These are phyloP conservation scores for Pangasius mekongensis DNA, from an alignment of 2,797 vertebrate genomes.

Conservation along the genomic window DNA sequence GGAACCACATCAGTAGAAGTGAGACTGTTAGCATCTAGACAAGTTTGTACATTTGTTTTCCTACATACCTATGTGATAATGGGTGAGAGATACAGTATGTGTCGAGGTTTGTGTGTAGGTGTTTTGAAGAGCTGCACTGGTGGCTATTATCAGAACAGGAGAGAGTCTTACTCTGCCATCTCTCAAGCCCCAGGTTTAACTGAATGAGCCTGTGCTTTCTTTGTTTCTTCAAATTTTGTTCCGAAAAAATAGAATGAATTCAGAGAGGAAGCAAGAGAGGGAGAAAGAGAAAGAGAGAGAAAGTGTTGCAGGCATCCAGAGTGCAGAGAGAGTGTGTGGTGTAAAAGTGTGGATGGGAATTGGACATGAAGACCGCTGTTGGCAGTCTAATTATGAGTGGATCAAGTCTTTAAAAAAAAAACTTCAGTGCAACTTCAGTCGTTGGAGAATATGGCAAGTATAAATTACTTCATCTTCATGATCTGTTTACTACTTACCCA, in stretches of 20 bases:
- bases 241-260: background rate
- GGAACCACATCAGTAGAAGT: background rate
- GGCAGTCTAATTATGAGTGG: conserved; percentile 30
- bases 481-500: background rate
- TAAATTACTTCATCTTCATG: conserved; percentile 1
- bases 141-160: background rate
- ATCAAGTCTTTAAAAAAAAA: background rate
- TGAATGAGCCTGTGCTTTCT: background rate
- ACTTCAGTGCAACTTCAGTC: background rate
- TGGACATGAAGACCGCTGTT: conserved; percentile 25
- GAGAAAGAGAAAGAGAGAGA: conserved; percentile 2
- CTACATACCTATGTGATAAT: background rate
- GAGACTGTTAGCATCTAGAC: background rate
- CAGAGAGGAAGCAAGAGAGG: background rate
- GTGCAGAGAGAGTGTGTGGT: background rate
- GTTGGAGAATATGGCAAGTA: background rate
- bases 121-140: background rate
- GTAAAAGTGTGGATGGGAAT: conserved; percentile 20
- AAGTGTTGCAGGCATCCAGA: conserved; percentile 12
- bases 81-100: background rate
- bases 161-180: no score
- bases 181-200: background rate
- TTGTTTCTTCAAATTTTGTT: background rate
- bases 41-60: background rate
- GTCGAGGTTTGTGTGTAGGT: background rate